Evolutionary conservation across 37 sponge, comb jelly and placozoan species (phyloP).

Genomic region (Spongia lamella): DNA sequence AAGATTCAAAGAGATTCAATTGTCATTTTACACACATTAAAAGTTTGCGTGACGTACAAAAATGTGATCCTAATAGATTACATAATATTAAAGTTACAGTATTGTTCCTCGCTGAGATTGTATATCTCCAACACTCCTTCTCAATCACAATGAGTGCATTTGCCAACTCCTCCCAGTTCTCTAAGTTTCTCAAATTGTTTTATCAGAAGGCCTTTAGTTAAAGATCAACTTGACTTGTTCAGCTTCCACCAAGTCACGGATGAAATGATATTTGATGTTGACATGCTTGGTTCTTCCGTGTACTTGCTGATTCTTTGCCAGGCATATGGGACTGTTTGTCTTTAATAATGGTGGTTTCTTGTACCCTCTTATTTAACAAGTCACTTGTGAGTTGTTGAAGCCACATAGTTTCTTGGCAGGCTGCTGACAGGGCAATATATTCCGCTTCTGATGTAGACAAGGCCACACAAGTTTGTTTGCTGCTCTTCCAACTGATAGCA

Average conservation of each 20-base stretch:
- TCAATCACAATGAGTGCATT: neutral
- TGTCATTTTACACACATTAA: too few relatives aligned
- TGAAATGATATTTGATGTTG: too few relatives aligned
- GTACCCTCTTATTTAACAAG: neutral
- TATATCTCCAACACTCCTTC: conserved; percentile 8
- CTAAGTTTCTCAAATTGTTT: conserved; percentile 3
- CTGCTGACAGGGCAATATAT: too few relatives aligned
- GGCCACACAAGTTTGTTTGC: too few relatives aligned
- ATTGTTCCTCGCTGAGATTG: neutral
- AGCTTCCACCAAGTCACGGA: neutral
- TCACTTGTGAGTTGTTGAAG: neutral
- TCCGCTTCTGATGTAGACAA: too few relatives aligned
- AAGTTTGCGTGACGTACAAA: too few relatives aligned
- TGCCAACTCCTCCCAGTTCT: neutral
- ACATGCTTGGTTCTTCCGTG: neutral
- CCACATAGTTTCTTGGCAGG: too few relatives aligned
- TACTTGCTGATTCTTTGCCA: conserved; percentile 3
- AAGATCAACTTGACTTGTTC: neutral
- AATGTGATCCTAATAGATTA: too few relatives aligned
- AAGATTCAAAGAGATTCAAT: too few relatives aligned
- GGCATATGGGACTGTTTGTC: neutral
- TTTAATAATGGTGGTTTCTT: neutral
- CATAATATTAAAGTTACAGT: too few relatives aligned
- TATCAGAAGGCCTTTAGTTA: too few relatives aligned
- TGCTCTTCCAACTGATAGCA: too few relatives aligned